Evolutionary conservation across 1,140 invertebrate species (phyloP).

Genomic region (Chymomyza costata): DNA sequence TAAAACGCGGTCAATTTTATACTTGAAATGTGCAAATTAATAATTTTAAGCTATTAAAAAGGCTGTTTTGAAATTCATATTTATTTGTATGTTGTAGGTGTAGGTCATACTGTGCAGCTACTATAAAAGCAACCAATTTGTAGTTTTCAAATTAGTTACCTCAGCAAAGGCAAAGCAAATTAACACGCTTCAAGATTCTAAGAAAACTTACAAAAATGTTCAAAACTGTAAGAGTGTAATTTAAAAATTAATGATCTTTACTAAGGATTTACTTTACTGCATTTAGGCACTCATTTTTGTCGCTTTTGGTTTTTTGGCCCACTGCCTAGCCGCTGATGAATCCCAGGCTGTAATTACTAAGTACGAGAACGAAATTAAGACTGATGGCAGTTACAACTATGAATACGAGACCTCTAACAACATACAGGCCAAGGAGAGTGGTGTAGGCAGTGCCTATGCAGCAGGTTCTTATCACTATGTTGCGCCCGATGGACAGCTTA

Average conservation of each 20-base stretch:
- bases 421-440: conserved; percentile 78
- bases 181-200: neutral
- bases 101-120: conserved; percentile 41
- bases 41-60: conserved; percentile 43
- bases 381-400: conserved; percentile 77
- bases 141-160: conserved; percentile 45
- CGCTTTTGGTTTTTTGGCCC: conserved; percentile 31
- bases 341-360: conserved; percentile 48
- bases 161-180: conserved; percentile 28
- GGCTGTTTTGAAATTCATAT: conserved; percentile 35
- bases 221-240: conserved; percentile 41
- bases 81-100: conserved; percentile 27
- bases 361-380: conserved; percentile 77
- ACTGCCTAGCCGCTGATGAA: conserved; percentile 40
- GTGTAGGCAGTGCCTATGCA: conserved; percentile 59
- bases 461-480: conserved; percentile 45
- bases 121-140: conserved; percentile 41
- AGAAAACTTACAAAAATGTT: conserved; percentile 27
- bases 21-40: conserved; percentile 52
- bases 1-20: conserved; percentile 62
- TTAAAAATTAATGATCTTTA: neutral
- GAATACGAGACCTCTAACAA: conserved; percentile 79
- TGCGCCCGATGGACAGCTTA: conserved; percentile 75
- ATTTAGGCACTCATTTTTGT: conserved; percentile 35
- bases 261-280: neutral